Conservation (phyloP, 1,140 invertebrate genomes). For the Diachasma alloeum region DNA sequence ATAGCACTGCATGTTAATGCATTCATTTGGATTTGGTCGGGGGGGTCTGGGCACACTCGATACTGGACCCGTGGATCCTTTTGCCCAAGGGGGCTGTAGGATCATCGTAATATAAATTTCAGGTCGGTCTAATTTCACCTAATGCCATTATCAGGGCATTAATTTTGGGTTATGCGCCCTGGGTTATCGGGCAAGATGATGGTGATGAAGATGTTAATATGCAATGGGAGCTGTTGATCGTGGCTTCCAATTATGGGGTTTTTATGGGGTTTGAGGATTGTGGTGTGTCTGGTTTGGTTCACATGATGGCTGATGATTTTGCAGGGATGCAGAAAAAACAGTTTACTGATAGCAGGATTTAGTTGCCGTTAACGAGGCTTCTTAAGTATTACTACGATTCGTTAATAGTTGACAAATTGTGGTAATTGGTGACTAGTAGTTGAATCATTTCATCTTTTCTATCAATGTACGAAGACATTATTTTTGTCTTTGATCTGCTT, state of each 20-base stretch:
- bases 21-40: slow-evolving; percentile 8
- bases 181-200: not conserved
- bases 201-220: slow-evolving; percentile 9
- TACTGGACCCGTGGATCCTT: not conserved
- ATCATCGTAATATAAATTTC: slow-evolving; percentile 28
- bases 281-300: not conserved
- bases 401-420: too few species aligned
- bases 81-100: not conserved
- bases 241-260: not conserved
- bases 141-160: slow-evolving; percentile 24
- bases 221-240: not conserved
- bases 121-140: slow-evolving; percentile 4
- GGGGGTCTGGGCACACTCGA: not conserved
- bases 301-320: not conserved
- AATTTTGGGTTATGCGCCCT: slow-evolving; percentile 12
- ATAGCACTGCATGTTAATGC: slow-evolving; percentile 46
- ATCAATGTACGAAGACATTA: too few species aligned
- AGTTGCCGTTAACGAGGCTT: too few species aligned
- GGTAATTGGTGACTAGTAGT: too few species aligned
- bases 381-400: too few species aligned
- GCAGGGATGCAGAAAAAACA: not conserved
- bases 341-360: not conserved
- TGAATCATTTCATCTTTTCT: too few species aligned
- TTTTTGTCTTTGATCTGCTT: too few species aligned
- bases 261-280: not conserved